Base-by-base conservation (phyloP, 2,888 invertebrate species). In the Andrena praecox region DNA sequence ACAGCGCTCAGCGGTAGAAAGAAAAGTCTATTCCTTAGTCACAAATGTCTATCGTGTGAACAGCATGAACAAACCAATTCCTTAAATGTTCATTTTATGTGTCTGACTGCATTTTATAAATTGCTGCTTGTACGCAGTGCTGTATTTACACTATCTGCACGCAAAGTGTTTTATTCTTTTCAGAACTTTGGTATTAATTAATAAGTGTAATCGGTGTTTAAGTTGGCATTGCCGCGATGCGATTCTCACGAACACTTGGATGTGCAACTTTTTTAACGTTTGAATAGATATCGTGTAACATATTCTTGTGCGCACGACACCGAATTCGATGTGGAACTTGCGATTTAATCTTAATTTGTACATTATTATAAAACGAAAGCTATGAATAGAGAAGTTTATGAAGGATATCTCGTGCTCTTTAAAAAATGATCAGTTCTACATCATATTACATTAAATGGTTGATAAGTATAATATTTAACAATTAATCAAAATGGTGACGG, bases 401-500 rank as follows among this genome's bases (percentile, higher is more conserved):
- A 80, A 87, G 69, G 80, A 89, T 80, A 87, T 84, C 93, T 93
- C 93, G 94, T 94, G 94, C 94, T 93, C 93, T 94, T 94, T 91
- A 91, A 92, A 93, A 93, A 93, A 91, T 93, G 90, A 92, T 86
- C 92, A 90, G 90, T 93, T 93, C 91, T 78, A 59, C 84, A 89
- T 87, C 77, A 87, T 78, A 86, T 85, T 83, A 88, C 84, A 86
- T 89, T 89, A 88, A 85, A 86, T 91, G 89, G 85, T 85, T 91
- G 89, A 85, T 91, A 89, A 88, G 88, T 90, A 90, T 91, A 91
- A 86, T 90, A 87, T 89, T 86, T 90, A 91, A 89, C 88, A 88
- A 89, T 91, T 89, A 88, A 91, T 91, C 91, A 91, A 92, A 94
- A 94, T 94, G 94, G 94, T 93, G 93, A 94, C 94, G 93, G 94